phyloP scores from a whole-genome alignment of 2,113 vertebrate genomes.

The Thamnaconus septentrionalis region DNA sequence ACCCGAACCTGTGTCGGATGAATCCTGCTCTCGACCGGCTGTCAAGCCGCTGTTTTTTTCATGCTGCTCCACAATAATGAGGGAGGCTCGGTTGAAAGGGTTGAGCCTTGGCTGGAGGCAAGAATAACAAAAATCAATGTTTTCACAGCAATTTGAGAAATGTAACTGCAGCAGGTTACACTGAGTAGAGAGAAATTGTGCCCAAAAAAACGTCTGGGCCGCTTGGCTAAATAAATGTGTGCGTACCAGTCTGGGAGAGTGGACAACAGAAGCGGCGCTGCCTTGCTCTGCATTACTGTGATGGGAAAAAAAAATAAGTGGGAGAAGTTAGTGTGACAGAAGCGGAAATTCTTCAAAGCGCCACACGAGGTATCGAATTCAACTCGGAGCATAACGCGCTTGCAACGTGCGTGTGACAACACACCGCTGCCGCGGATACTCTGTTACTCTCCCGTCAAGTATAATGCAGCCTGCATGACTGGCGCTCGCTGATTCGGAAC shows the following conservation, averaged over 20 bases:
- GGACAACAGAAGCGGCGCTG: slow-evolving; percentile 23
- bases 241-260: slow-evolving; percentile 66
- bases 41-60: slow-evolving; percentile 47
- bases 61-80: slow-evolving; percentile 62
- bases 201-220: background rate
- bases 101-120: slow-evolving; percentile 84
- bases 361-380: background rate
- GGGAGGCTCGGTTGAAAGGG: slow-evolving; percentile 83
- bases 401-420: background rate
- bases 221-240: background rate
- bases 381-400: background rate
- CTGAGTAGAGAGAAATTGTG: background rate
- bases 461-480: slow-evolving; percentile 21
- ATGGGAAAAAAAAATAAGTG: background rate
- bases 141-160: background rate
- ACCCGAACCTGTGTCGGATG: slow-evolving; percentile 72
- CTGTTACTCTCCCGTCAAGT: background rate
- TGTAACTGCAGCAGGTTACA: background rate
- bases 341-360: background rate
- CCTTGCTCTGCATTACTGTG: slow-evolving; percentile 54
- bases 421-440: background rate
- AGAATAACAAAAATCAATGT: slow-evolving; percentile 11
- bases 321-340: background rate
- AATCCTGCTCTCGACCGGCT: slow-evolving; percentile 48
- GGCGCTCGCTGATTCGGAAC: slow-evolving; percentile 3